Percentiles rank a stretch among this genome's conserved stretches.
Evolutionary conservation across 64 coral and sea anemone genomes (phyloP).

Genomic region (Cladopsammia gracilis): DNA sequence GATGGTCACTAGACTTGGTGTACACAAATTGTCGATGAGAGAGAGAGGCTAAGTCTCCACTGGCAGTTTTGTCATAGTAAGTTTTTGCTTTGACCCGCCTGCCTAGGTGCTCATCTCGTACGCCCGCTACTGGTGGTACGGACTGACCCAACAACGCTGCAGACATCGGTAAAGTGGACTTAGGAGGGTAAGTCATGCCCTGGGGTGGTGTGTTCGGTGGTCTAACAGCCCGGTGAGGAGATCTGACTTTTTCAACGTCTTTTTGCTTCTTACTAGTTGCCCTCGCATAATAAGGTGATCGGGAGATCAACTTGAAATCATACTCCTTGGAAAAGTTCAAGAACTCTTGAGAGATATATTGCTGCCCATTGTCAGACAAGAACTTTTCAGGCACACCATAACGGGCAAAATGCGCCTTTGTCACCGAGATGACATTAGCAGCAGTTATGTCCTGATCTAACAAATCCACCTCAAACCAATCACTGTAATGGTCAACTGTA

Average conservation of each 20-base stretch:
- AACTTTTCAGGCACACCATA: slow-evolving; percentile 16
- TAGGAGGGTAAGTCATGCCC: slow-evolving; percentile 53
- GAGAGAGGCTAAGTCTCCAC: background rate
- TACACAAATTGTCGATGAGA: slow-evolving; percentile 11
- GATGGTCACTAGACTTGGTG: slow-evolving; percentile 36
- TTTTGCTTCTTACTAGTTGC: too few species aligned
- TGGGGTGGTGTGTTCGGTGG: slow-evolving; percentile 59
- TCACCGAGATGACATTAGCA: slow-evolving; percentile 12
- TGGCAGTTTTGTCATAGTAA: slow-evolving; percentile 71
- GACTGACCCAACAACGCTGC: slow-evolving; percentile 50
- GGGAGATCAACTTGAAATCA: slow-evolving; percentile 60
- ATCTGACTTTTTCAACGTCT: slow-evolving; percentile 68
- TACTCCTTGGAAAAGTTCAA: slow-evolving; percentile 54
- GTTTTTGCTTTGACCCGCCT: slow-evolving; percentile 69
- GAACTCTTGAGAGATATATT: slow-evolving; percentile 37
- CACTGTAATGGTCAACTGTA: too few species aligned
- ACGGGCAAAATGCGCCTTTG: slow-evolving; percentile 16
- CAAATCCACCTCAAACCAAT: too few species aligned
- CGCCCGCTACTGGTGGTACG: slow-evolving; percentile 41
- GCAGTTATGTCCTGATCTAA: slow-evolving; percentile 17
- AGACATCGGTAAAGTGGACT: slow-evolving; percentile 31
- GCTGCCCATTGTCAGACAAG: slow-evolving; percentile 11
- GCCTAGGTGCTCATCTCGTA: slow-evolving; percentile 48
- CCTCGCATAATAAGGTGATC: too few species aligned
- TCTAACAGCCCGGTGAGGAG: slow-evolving; percentile 53